These are phyloP conservation scores for Bovichtus diacanthus DNA, from an alignment of 2,797 vertebrate species.

Conservation along the genomic window DNA sequence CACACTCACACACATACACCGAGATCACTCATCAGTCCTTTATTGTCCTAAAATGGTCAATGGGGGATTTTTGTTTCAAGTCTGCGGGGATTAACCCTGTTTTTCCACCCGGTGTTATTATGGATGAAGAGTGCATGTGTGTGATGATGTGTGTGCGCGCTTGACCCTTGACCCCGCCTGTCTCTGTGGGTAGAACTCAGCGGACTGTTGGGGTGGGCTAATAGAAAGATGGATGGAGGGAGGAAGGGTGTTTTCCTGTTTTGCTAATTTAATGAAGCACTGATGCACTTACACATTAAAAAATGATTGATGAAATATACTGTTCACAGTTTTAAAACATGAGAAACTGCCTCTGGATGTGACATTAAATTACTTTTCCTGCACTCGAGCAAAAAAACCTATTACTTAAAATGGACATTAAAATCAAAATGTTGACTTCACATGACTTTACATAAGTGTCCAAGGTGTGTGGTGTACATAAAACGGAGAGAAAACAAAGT, in stretches of 20 bases:
- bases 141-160: slow-evolving; percentile 34
- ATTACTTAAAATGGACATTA: background rate
- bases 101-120: slow-evolving; percentile 24
- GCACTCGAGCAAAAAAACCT: background rate
- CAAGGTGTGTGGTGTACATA: slow-evolving; percentile 22
- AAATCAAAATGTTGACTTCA: background rate
- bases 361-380: background rate
- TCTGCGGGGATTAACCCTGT: background rate
- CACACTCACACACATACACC: slow-evolving; percentile 18
- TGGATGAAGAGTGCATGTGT: slow-evolving; percentile 31
- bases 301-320: slow-evolving; percentile 10
- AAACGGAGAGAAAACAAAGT: slow-evolving; percentile 44
- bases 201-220: slow-evolving; percentile 19
- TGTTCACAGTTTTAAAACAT: background rate
- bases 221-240: slow-evolving; percentile 4
- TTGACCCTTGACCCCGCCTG: slow-evolving; percentile 45
- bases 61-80: slow-evolving; percentile 28
- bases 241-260: slow-evolving; percentile 16
- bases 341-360: slow-evolving; percentile 1
- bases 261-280: slow-evolving; percentile 38
- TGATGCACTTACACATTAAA: slow-evolving; percentile 34
- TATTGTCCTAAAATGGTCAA: slow-evolving; percentile 34
- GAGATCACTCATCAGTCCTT: slow-evolving; percentile 35
- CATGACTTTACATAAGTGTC: slow-evolving; percentile 7
- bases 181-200: slow-evolving; percentile 42